Percentiles rank a stretch among this genome's conserved stretches.
Evolutionary conservation across 2,797 vertebrate species (phyloP).

Genomic region (Sphaeramia orbicularis): DNA sequence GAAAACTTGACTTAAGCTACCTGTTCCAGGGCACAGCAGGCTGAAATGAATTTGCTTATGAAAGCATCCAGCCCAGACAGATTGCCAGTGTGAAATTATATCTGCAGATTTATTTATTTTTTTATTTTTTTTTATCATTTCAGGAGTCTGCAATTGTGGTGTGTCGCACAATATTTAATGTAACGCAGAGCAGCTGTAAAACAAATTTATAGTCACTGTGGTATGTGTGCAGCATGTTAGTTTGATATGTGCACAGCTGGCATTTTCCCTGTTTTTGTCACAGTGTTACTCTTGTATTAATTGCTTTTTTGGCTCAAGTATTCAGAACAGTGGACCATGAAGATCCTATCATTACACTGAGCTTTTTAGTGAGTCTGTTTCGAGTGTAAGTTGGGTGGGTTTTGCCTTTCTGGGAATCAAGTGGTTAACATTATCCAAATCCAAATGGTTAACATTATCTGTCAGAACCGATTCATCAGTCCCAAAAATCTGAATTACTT

Average conservation of each 20-base stretch:
- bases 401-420: constrained; percentile 17
- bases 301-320: constrained; percentile 4
- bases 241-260: neutral
- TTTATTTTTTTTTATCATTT: neutral
- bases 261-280: neutral
- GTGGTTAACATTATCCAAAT: constrained; percentile 35
- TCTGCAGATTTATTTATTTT: too few relatives aligned
- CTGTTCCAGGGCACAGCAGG: too few relatives aligned
- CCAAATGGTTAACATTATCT: constrained; percentile 40
- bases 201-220: constrained; percentile 3
- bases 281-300: constrained; percentile 1
- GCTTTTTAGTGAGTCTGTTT: constrained; percentile 23
- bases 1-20: too few relatives aligned
- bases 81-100: too few relatives aligned
- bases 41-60: too few relatives aligned
- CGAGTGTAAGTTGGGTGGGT: constrained; percentile 4
- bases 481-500: constrained; percentile 40
- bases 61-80: too few relatives aligned
- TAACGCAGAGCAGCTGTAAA: constrained; percentile 36
- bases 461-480: constrained; percentile 43
- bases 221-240: neutral
- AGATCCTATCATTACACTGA: constrained; percentile 16
- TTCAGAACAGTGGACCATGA: constrained; percentile 10
- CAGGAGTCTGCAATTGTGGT: neutral
- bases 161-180: constrained; percentile 30